A percentile compares a stretch with the other conserved stretches of the same genome.
Evolutionary conservation across 2,888 invertebrate species (phyloP).

Genomic region (Piscicola geometra): DNA sequence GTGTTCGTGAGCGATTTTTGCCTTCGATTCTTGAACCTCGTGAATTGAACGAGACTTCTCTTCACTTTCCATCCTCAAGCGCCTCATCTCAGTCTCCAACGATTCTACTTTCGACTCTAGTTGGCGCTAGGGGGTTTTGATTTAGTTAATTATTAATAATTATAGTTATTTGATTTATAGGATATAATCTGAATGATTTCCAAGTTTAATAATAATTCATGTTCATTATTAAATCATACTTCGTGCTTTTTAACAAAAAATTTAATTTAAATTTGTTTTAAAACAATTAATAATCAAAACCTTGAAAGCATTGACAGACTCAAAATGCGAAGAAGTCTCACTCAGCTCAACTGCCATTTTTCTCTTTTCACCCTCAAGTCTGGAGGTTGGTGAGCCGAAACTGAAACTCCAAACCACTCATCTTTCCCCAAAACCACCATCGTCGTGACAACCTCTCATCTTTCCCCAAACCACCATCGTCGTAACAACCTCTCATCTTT

Average conservation of each 20-base stretch:
- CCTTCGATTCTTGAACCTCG: background rate
- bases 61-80: conserved; percentile 3
- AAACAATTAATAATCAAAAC: no score
- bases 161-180: no score
- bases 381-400: no score
- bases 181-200: no score
- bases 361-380: background rate
- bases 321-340: background rate
- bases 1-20: conserved; percentile 16
- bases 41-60: background rate
- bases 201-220: no score
- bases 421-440: no score
- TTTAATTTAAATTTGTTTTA: no score
- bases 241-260: no score
- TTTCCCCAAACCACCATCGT: no score
- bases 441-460: background rate
- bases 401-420: background rate
- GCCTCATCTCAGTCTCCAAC: conserved; percentile 2
- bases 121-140: conserved; percentile 10
- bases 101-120: conserved; percentile 17
- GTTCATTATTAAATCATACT: no score
- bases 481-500: background rate
- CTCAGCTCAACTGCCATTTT: background rate
- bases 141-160: no score
- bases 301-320: conserved; percentile 2